Percentiles rank a stretch among this genome's conserved stretches.
Conservation (phyloP, 2,888 invertebrate genomes). For the Gandaritis pyraliata region DNA sequence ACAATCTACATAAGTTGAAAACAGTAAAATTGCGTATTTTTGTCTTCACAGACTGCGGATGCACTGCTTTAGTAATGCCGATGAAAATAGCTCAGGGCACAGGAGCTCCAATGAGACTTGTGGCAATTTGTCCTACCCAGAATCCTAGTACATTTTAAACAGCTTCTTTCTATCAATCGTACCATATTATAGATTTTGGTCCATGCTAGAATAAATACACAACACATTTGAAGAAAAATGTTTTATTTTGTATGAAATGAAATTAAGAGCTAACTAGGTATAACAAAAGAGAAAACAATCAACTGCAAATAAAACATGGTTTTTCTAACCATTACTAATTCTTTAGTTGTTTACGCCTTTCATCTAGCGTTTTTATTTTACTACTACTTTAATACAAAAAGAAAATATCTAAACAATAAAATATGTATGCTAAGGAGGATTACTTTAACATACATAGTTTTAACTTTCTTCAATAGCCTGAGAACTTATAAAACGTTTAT, state of each 20-base stretch:
- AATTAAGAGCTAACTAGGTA: slow-evolving; percentile 1
- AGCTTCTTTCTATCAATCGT: background rate
- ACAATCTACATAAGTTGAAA: no score
- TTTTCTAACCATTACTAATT: background rate
- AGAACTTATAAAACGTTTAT: no score
- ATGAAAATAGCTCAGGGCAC: slow-evolving; percentile 87
- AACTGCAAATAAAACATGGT: slow-evolving; percentile 17
- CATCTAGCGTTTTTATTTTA: background rate
- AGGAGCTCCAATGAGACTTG: slow-evolving; percentile 86
- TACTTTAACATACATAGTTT: no score
- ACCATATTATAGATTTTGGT: no score
- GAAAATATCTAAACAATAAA: background rate
- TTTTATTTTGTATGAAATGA: slow-evolving; percentile 31
- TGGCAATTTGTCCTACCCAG: slow-evolving; percentile 76
- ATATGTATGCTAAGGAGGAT: background rate
- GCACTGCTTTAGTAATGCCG: slow-evolving; percentile 84
- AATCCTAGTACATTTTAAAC: slow-evolving; percentile 8
- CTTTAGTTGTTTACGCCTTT: background rate
- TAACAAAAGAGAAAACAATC: slow-evolving; percentile 11
- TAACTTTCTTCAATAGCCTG: no score
- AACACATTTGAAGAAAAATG: slow-evolving; percentile 2
- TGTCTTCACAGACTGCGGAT: slow-evolving; percentile 70
- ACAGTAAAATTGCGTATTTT: slow-evolving; percentile 8
- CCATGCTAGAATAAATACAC: background rate
- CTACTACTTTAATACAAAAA: no score